Base-by-base conservation (phyloP, 1,140 invertebrate genomes). In the Bactericera cockerelli region DNA sequence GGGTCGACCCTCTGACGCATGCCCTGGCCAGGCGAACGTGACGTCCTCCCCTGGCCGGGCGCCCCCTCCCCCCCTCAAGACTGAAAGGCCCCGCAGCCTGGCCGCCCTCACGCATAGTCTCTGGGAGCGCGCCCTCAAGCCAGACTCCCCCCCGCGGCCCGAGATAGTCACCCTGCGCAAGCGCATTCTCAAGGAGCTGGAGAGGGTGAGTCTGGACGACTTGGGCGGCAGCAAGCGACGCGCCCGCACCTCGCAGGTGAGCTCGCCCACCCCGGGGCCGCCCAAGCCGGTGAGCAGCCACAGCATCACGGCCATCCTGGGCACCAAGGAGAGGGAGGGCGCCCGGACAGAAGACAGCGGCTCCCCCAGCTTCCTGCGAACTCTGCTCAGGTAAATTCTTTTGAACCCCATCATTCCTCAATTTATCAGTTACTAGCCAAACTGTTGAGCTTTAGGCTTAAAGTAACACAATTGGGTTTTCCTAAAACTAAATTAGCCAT, bases 131-230 rank as follows among this genome's bases (percentile, higher is more conserved):
- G 63, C 64, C 26, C 31, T 62, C 14, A 63, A 64, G 42, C 6
- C 6, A 4, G 42, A 49, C 4, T 19, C n/a, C 3, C 42, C 42
- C 19, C 55, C 62, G 1, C 60, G 76, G 63, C 72, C 74, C 6
- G 77, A 75, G 54, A 75, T 77, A 10, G 81, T 85, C 1, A 85
- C 83, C 39, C 84, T 83, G 36, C 75, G 83, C 3, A 86, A 86
- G 67, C 75, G 83, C 58, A 86, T 86, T 62, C 68, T 86, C 19
- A 75, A 82, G 14, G 83, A 86, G 65, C 72, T 86, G 62, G 84
- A 86, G 69, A 76, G 80, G 66, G 83, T 85, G 0, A 83, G 77
- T 38, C 70, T 85, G 49, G 82, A 86, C 66, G 83, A 86, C 63
- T 60, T 66, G 33, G 21, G 63, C 59, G 26, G 65, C 59, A 62